Evolutionary conservation across 2,113 vertebrate species (phyloP).

Genomic region (Acinonyx jubatus): DNA sequence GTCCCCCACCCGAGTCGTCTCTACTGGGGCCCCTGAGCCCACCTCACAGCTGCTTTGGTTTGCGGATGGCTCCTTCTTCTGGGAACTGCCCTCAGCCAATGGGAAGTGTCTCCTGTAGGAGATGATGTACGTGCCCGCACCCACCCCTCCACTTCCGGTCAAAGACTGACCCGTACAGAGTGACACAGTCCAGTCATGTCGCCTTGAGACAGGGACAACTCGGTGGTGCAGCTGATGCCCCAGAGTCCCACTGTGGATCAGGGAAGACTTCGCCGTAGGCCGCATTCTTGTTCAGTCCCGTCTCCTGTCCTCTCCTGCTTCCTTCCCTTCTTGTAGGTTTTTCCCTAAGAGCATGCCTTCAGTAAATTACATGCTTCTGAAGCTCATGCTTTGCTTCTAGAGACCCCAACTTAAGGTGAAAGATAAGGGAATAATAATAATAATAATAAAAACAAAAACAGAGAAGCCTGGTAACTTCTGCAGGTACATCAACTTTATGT

Average conservation of each 20-base stretch:
- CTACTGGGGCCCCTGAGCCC: too few species aligned
- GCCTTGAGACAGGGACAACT: too few species aligned
- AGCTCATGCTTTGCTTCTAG: not conserved
- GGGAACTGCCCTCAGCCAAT: not conserved
- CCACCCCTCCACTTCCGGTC: too few species aligned
- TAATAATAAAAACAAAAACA: not conserved
- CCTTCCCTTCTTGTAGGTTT: not conserved
- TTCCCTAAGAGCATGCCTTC: not conserved
- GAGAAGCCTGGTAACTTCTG: not conserved
- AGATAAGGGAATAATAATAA: not conserved
- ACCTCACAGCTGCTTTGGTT: not conserved
- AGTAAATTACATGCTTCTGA: not conserved
- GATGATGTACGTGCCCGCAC: not conserved
- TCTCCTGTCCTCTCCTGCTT: not conserved
- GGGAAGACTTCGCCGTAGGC: not conserved
- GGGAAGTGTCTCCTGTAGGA: not conserved
- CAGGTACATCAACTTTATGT: not conserved
- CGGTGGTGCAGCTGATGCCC: not conserved
- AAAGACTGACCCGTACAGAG: not conserved
- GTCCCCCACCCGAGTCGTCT: not conserved
- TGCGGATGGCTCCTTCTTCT: not conserved
- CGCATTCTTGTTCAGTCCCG: not conserved
- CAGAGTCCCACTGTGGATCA: not conserved
- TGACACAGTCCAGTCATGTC: not conserved
- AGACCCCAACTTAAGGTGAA: not conserved